Conservation (phyloP, 2,113 vertebrate species). For the Excalfactoria chinensis region DNA sequence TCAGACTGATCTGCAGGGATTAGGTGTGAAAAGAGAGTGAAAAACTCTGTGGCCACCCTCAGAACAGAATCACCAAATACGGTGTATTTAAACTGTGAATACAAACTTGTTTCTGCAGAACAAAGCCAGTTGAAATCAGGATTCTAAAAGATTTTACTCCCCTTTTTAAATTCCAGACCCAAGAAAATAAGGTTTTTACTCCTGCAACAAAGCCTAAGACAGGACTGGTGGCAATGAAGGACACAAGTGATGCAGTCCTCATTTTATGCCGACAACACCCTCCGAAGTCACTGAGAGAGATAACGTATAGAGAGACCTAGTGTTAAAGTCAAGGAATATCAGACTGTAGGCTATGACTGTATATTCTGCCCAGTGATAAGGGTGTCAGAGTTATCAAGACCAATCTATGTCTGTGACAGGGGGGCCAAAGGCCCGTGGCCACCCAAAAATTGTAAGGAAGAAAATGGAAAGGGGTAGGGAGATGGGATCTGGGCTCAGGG, state of each 20-base stretch:
- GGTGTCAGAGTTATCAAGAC: too few relatives aligned
- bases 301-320: not conserved
- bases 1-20: not conserved
- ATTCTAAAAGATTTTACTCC: not conserved
- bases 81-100: not conserved
- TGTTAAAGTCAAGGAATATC: not conserved
- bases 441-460: too few relatives aligned
- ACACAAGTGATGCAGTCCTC: not conserved
- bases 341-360: not conserved
- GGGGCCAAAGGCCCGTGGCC: too few relatives aligned
- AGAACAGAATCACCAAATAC: not conserved
- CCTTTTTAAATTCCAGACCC: not conserved
- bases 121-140: not conserved
- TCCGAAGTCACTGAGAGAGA: not conserved
- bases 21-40: not conserved
- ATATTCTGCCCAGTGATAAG: not conserved
- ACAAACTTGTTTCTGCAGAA: not conserved
- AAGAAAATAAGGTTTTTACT: not conserved
- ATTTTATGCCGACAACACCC: not conserved
- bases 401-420: too few relatives aligned
- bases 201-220: not conserved
- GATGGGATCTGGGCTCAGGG: too few relatives aligned
- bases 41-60: not conserved
- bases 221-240: rapidly evolving
- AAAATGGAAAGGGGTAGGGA: too few relatives aligned